Evolutionary conservation across 2,888 invertebrate genomes (phyloP).

Genomic region (Venusia cambrica): DNA sequence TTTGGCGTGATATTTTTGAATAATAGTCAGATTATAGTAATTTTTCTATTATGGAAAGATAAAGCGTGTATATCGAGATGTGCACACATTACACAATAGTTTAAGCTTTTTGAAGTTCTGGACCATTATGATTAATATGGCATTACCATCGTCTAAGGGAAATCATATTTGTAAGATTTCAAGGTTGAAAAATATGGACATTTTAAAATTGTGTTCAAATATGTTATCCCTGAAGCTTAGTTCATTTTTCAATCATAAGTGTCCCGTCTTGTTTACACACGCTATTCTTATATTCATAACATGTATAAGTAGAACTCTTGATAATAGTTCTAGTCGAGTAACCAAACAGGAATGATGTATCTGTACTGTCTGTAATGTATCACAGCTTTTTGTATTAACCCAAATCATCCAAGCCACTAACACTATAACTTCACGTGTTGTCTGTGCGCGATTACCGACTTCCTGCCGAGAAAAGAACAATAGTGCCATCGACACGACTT

Average conservation of each 20-base stretch:
- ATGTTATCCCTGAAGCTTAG: too few relatives aligned
- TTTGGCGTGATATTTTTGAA: slow-evolving; percentile 62
- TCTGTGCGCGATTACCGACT: slow-evolving; percentile 74
- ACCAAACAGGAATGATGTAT: slow-evolving; percentile 7
- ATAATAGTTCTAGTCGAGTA: slow-evolving; percentile 11
- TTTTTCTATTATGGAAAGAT: slow-evolving; percentile 20
- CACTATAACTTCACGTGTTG: slow-evolving; percentile 37
- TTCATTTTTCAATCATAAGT: neutral
- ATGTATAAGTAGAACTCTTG: slow-evolving; percentile 19
- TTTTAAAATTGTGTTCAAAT: too few relatives aligned
- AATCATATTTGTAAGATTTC: too few relatives aligned
- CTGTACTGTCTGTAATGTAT: slow-evolving; percentile 24
- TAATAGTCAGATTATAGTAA: slow-evolving; percentile 27
- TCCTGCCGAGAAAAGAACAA: slow-evolving; percentile 68
- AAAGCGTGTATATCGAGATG: slow-evolving; percentile 22
- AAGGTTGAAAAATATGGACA: too few relatives aligned
- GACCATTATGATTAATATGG: too few relatives aligned
- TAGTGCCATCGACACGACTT: slow-evolving; percentile 59
- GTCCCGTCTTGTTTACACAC: slow-evolving; percentile 15
- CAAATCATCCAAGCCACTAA: slow-evolving; percentile 37
- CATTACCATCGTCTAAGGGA: too few relatives aligned
- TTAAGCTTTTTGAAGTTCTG: too few relatives aligned
- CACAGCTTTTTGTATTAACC: slow-evolving; percentile 46
- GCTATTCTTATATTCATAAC: slow-evolving; percentile 8
- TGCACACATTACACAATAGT: too few relatives aligned